Evolutionary conservation across 1,140 invertebrate species (phyloP).

Genomic region (Idris sp.): DNA sequence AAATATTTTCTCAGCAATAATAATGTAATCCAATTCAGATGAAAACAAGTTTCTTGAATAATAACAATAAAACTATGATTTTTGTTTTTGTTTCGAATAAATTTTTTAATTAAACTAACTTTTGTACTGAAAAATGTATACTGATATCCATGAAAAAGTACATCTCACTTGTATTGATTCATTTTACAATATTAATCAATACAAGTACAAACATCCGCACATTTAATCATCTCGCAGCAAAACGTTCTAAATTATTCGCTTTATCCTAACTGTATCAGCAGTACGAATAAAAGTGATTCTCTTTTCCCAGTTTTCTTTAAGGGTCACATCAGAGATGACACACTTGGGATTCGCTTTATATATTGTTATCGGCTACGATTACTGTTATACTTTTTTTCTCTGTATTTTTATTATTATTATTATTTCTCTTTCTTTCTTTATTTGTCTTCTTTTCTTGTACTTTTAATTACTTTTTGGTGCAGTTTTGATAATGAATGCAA

Average conservation of each 20-base stretch:
- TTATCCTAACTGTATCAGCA: neutral
- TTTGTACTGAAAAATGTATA: no score
- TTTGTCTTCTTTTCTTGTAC: constrained; percentile 18
- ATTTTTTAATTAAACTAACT: no score
- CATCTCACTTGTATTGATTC: no score
- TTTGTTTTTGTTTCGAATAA: no score
- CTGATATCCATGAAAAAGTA: no score
- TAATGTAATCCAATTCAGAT: no score
- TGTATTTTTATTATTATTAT: constrained; percentile 38
- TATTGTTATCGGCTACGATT: constrained; percentile 41
- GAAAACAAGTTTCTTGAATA: no score
- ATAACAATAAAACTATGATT: no score
- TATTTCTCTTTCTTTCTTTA: constrained; percentile 17
- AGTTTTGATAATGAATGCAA: constrained; percentile 23
- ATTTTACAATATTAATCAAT: no score
- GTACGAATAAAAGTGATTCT: neutral
- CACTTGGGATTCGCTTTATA: constrained; percentile 39
- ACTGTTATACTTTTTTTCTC: constrained; percentile 30
- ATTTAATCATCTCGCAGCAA: neutral
- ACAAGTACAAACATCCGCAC: neutral
- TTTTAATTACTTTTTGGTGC: constrained; percentile 38
- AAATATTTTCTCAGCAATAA: no score
- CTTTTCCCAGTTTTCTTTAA: constrained; percentile 5
- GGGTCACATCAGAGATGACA: constrained; percentile 22
- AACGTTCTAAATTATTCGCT: neutral